Evolutionary conservation across 2,888 invertebrate species (phyloP).

Genomic region (Xylocampa areola): DNA sequence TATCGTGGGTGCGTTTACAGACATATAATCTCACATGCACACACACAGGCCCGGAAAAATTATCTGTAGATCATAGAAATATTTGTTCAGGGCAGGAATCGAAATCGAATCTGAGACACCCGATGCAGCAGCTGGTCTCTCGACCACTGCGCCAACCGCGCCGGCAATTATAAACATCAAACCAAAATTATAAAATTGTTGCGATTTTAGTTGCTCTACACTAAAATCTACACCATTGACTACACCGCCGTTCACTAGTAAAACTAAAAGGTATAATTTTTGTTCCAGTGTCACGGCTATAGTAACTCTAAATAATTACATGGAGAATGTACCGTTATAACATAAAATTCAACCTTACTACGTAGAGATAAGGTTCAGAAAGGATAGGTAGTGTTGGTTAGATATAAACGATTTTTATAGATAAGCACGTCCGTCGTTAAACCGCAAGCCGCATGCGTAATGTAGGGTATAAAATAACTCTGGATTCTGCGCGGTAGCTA

Average conservation of each 20-base stretch:
- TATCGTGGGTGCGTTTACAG: too few species aligned
- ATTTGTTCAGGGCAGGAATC: too few species aligned
- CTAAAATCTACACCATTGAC: conserved; percentile 22
- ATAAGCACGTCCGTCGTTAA: conserved; percentile 32
- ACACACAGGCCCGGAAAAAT: too few species aligned
- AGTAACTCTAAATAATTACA: conserved; percentile 41
- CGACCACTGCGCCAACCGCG: too few species aligned
- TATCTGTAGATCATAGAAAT: too few species aligned
- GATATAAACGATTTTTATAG: conserved; percentile 31
- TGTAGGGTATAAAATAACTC: conserved; percentile 29
- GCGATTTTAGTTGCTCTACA: too few species aligned
- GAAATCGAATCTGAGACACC: too few species aligned
- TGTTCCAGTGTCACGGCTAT: conserved; percentile 47
- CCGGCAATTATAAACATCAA: too few species aligned
- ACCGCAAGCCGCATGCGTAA: conserved; percentile 42
- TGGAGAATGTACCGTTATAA: background rate
- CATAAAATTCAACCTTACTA: background rate
- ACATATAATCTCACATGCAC: too few species aligned
- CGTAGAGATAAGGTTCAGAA: background rate
- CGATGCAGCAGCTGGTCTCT: too few species aligned
- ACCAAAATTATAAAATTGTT: too few species aligned
- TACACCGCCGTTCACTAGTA: conserved; percentile 30
- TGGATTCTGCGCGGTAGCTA: background rate
- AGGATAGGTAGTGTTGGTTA: background rate
- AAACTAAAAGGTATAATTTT: conserved; percentile 65